phyloP scores from a whole-genome alignment of 30 jellyfish, hydroid and myxozoan genomes.

The Aurelia aurita complex sp. Pacific region DNA sequence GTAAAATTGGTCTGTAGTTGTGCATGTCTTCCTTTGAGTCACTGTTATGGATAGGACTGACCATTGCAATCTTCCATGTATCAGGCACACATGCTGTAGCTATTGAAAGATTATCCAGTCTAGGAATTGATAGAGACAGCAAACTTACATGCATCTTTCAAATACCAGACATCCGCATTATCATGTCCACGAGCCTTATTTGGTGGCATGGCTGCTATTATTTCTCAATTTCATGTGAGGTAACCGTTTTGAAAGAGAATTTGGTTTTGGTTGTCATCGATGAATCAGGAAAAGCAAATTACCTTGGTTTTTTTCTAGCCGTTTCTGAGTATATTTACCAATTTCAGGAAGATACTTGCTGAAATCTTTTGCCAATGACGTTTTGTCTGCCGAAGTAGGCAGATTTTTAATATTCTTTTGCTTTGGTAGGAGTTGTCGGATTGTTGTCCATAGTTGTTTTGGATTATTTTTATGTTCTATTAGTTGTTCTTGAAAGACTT shows the following conservation, averaged over 20 bases:
- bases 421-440: too few relatives aligned
- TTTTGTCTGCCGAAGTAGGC: too few relatives aligned
- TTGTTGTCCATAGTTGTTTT: too few relatives aligned
- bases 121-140: slow-evolving; percentile 23
- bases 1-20: slow-evolving; percentile 42
- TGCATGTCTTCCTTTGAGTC: slow-evolving; percentile 20
- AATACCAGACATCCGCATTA: slow-evolving; percentile 10
- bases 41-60: slow-evolving; percentile 32
- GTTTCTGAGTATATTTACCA: too few relatives aligned
- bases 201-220: slow-evolving; percentile 25
- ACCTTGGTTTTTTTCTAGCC: too few relatives aligned
- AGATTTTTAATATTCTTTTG: too few relatives aligned
- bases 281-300: slow-evolving; percentile 11
- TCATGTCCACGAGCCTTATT: slow-evolving; percentile 10
- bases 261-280: not conserved
- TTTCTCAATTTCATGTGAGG: slow-evolving; percentile 9
- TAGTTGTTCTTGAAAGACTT: too few relatives aligned
- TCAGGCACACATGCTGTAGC: slow-evolving; percentile 34
- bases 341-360: too few relatives aligned
- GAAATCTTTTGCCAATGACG: too few relatives aligned
- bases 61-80: slow-evolving; percentile 43
- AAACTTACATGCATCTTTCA: not conserved
- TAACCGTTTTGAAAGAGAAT: slow-evolving; percentile 23
- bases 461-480: too few relatives aligned
- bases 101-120: slow-evolving; percentile 24